phyloP scores from a whole-genome alignment of 2,113 vertebrate species.

The Oreamnos americanus region DNA sequence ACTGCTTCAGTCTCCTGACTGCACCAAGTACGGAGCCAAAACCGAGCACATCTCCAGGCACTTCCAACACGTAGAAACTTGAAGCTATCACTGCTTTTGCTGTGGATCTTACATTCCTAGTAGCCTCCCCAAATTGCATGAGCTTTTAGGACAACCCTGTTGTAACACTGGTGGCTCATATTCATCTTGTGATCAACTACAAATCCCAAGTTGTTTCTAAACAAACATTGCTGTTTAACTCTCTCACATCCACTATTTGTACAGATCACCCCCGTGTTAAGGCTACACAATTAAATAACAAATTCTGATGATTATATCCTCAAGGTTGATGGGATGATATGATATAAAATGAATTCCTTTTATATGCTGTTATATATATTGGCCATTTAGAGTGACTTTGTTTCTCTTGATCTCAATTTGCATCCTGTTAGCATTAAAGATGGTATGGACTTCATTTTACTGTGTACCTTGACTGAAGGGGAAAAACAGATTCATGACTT shows the following conservation, averaged over 20 bases:
- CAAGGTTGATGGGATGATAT: neutral
- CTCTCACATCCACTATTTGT: neutral
- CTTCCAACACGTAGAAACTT: neutral
- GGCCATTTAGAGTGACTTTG: neutral
- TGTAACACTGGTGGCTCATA: neutral
- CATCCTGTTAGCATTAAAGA: neutral
- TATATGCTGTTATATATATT: neutral
- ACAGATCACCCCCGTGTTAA: neutral
- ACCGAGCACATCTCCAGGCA: neutral
- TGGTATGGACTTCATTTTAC: conserved; percentile 3
- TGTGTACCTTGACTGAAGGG: neutral
- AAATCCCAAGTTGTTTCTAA: conserved; percentile 4
- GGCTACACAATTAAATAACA: neutral
- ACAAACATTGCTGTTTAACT: neutral
- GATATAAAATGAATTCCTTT: neutral
- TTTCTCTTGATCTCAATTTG: conserved; percentile 7
- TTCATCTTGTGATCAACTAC: neutral
- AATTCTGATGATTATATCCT: neutral
- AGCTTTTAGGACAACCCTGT: neutral
- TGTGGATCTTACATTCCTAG: neutral
- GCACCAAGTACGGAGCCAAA: neutral
- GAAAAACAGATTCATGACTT: neutral
- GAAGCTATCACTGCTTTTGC: neutral
- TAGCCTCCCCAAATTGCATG: neutral
- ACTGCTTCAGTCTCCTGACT: neutral